Percentiles rank a stretch among this genome's conserved stretches.
phyloP scores from a whole-genome alignment of 2,797 vertebrate genomes.

The Ceyx erithaca region DNA sequence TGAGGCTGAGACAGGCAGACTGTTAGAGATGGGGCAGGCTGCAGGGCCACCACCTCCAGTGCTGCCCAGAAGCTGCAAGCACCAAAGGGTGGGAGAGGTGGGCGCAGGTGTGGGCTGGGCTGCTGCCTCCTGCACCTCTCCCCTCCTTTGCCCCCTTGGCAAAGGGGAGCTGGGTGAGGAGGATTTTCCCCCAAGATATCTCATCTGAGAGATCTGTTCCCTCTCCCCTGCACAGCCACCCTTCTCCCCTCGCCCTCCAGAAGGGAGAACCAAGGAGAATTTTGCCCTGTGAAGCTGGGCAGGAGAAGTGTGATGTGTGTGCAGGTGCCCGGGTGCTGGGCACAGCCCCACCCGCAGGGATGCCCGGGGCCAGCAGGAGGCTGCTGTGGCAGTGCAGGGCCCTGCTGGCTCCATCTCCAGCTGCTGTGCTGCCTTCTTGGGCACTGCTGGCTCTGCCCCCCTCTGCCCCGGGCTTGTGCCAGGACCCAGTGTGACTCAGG shows the following conservation, averaged over 20 bases:
- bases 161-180: not conserved
- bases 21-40: not conserved
- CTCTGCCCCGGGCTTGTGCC: no score
- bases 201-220: not conserved
- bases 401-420: no score
- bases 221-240: rapidly evolving
- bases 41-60: not conserved
- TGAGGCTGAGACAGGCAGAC: not conserved
- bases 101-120: not conserved
- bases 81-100: not conserved
- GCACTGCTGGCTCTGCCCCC: no score
- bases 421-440: no score
- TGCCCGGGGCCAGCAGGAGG: no score
- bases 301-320: no score
- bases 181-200: not conserved
- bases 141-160: not conserved
- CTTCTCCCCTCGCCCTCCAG: not conserved
- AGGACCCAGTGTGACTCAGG: no score
- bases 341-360: no score
- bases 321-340: no score
- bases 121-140: rapidly evolving
- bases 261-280: no score
- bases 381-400: no score
- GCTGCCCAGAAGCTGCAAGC: not conserved
- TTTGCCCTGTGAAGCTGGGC: no score